phyloP scores from a whole-genome alignment of 2,113 vertebrate species.

The Heterochromis multidens region DNA sequence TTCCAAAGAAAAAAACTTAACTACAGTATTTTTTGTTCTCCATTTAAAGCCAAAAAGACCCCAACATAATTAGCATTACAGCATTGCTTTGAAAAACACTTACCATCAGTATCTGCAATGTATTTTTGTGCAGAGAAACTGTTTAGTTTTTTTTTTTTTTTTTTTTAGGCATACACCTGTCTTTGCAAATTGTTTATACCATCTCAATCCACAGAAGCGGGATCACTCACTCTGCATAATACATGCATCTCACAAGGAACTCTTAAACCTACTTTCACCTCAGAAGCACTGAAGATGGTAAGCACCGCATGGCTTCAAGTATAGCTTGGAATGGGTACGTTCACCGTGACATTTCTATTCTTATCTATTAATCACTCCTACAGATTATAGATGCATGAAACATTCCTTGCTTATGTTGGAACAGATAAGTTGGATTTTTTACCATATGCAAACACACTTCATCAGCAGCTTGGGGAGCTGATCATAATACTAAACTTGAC shows the following conservation, averaged over 20 bases:
- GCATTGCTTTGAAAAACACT: background rate
- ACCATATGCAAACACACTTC: background rate
- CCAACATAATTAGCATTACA: background rate
- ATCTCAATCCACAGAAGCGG: background rate
- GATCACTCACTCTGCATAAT: background rate
- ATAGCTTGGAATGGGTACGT: background rate
- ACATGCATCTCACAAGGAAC: background rate
- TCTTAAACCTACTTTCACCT: background rate
- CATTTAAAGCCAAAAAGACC: background rate
- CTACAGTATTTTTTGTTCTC: background rate
- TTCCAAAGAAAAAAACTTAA: background rate
- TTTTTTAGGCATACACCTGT: background rate
- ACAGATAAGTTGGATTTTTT: background rate
- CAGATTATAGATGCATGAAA: background rate
- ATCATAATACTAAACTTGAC: background rate
- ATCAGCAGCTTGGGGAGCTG: background rate
- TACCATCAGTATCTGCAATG: background rate
- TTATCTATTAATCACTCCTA: background rate
- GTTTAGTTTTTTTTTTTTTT: background rate
- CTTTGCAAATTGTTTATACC: constrained; percentile 15
- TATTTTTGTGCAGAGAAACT: background rate
- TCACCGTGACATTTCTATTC: background rate
- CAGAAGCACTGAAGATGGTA: background rate
- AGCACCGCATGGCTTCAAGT: background rate
- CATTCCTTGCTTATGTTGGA: background rate